Base-by-base conservation (phyloP, 2,888 invertebrate species). In the Scrobipalpa atriplicella region DNA sequence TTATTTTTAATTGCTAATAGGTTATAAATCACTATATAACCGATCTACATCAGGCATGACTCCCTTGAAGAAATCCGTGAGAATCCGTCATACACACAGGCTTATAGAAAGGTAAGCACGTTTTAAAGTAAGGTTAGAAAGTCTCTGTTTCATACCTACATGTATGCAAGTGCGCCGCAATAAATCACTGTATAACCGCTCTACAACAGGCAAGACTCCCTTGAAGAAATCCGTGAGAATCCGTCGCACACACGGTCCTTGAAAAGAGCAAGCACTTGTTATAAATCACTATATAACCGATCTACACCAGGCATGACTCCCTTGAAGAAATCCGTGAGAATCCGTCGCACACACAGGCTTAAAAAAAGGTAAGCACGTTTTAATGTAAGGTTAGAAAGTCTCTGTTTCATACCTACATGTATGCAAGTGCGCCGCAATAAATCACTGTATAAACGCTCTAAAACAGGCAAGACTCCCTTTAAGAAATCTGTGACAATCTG, bases 21-120 rank as follows among this genome's bases (percentile, higher is more conserved):
- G n/a, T n/a, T n/a, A 74, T 74, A 73, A 71, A 74, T 74, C 72
- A 74, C 69, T 71, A 64, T 68, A 72, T 72, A 74, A 72, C 69
- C 68, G 71, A 65, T 68, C 66, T 62, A 69, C 63, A 66, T 63
- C 69, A 64, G 21, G 13, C 54, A 6, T 29, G 21, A 56, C 54
- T 56, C 21, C 19, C 19, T 19, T 11, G 52, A 21, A 56, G 54
- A 56, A 21, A 7, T 21, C 21, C 21, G 19, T 13, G 54, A 56
- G 21, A 56, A 56, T 56, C 21, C 19, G 1, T 19, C 54, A 8
- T 11, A 43, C 43, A 43, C 11, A n/a, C n/a, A n/a, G n/a, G n/a
- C n/a, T n/a, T n/a, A n/a, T n/a, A n/a, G n/a, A n/a, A n/a, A n/a
- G n/a, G n/a, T n/a, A n/a, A n/a, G n/a, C n/a, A n/a, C n/a, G n/a